Conservation (phyloP, 2,113 vertebrate species). For the Rhinogobius similis region DNA sequence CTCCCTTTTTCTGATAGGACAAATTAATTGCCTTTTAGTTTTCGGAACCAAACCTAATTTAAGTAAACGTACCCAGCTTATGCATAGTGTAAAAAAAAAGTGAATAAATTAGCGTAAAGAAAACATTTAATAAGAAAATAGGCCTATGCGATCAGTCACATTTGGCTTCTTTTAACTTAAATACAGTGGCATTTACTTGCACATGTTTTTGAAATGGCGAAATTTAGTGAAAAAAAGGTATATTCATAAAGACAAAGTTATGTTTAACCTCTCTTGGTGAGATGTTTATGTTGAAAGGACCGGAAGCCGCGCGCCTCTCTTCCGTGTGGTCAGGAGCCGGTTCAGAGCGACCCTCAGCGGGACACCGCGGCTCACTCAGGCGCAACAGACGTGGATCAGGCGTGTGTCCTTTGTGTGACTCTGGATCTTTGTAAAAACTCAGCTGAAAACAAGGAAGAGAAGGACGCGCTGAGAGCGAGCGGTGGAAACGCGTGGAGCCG, state of each 20-base stretch:
- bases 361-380: slow-evolving; percentile 24
- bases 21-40: not conserved
- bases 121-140: too few species aligned
- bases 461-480: not conserved
- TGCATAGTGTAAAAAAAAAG: too few species aligned
- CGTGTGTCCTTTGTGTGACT: slow-evolving; percentile 22
- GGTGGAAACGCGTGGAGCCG: not conserved
- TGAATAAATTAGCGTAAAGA: too few species aligned
- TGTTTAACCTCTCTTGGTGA: not conserved
- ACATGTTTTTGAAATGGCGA: too few species aligned
- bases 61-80: not conserved
- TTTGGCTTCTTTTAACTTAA: too few species aligned
- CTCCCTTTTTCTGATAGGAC: not conserved
- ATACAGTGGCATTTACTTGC: too few species aligned
- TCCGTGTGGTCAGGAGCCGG: not conserved
- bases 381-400: slow-evolving; percentile 26
- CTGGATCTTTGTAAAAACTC: not conserved
- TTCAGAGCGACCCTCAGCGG: slow-evolving; percentile 41
- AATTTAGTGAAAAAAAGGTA: too few species aligned
- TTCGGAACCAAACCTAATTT: not conserved
- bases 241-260: too few species aligned
- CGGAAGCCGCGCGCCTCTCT: not conserved
- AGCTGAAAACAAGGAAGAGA: not conserved
- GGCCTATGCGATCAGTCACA: too few species aligned
- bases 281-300: slow-evolving; percentile 20